Evolutionary conservation across 1,140 invertebrate species (phyloP).

Genomic region (Cyclina sinensis): DNA sequence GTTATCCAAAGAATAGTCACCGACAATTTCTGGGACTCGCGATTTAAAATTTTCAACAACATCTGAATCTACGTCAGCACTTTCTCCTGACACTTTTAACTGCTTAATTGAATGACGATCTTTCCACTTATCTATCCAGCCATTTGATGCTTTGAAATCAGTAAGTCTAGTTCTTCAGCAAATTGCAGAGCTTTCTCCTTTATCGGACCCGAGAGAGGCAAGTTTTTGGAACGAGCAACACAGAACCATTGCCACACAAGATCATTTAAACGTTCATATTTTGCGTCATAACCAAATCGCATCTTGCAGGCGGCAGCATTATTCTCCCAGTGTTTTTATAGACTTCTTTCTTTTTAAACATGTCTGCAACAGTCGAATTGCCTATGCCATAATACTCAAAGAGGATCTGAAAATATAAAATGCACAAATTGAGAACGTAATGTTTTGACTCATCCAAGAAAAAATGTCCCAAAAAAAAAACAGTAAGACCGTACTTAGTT

Average conservation of each 20-base stretch:
- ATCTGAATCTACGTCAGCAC: constrained; percentile 50
- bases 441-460: too few relatives aligned
- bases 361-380: too few relatives aligned
- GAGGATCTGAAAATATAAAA: too few relatives aligned
- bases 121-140: constrained; percentile 81
- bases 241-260: constrained; percentile 65
- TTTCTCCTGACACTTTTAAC: constrained; percentile 64
- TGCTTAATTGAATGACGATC: constrained; percentile 71
- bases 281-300: neutral
- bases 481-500: too few relatives aligned
- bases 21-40: constrained; percentile 18
- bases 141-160: constrained; percentile 83
- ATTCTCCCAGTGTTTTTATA: constrained; percentile 35
- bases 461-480: too few relatives aligned
- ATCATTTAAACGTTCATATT: constrained; percentile 40
- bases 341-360: too few relatives aligned
- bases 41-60: constrained; percentile 28
- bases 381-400: too few relatives aligned
- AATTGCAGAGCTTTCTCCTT: constrained; percentile 62
- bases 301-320: constrained; percentile 24
- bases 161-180: constrained; percentile 72
- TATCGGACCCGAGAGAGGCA: constrained; percentile 64
- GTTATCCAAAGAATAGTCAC: constrained; percentile 19
- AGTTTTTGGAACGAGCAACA: constrained; percentile 38
- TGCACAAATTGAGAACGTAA: too few relatives aligned